phyloP scores from a whole-genome alignment of 2,113 vertebrate species.

The Meriones unguiculatus region DNA sequence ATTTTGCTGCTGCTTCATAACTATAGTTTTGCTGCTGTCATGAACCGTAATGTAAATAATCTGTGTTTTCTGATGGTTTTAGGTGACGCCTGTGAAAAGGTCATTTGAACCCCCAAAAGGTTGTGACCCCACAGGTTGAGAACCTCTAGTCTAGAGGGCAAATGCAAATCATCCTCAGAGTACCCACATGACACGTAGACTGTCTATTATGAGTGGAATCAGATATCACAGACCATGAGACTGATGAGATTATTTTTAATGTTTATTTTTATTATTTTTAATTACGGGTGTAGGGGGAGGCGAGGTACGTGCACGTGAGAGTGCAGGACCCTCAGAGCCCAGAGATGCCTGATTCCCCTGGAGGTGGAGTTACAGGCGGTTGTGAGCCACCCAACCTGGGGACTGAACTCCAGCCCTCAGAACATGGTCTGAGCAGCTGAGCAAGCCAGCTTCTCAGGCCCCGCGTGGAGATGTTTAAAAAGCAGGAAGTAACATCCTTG shows the following conservation, averaged over 20 bases:
- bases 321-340: background rate
- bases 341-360: background rate
- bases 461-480: background rate
- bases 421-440: background rate
- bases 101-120: background rate
- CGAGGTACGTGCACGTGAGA: fast-evolving
- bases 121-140: background rate
- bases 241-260: background rate
- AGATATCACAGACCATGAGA: background rate
- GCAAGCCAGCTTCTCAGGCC: background rate
- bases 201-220: background rate
- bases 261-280: background rate
- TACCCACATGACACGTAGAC: background rate
- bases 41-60: background rate
- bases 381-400: background rate
- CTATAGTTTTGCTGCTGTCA: too few relatives aligned
- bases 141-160: background rate
- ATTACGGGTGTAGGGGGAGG: background rate
- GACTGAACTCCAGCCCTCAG: background rate
- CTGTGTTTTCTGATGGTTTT: background rate
- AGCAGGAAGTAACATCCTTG: background rate
- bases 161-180: background rate
- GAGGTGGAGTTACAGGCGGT: too few relatives aligned
- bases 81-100: background rate
- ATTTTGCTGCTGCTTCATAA: background rate